Evolutionary conservation across 2,888 invertebrate species (phyloP).

Genomic region (Drosophila pseudotakahashii): DNA sequence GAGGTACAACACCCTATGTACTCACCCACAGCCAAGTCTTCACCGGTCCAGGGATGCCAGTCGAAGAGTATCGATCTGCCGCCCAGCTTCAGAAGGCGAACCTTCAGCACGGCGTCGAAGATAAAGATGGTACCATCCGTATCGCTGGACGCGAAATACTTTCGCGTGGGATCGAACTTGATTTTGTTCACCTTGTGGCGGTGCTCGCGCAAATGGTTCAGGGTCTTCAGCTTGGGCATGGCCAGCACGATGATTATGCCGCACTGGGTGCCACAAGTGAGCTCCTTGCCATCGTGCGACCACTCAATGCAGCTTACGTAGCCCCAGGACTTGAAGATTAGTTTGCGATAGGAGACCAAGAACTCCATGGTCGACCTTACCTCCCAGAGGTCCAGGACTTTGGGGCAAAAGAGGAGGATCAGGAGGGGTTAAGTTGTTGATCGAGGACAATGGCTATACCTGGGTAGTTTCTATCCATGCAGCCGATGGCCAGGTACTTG

Average conservation of each 20-base stretch:
- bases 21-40: constrained; percentile 82
- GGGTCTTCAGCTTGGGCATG: constrained; percentile 54
- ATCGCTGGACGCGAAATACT: constrained; percentile 81
- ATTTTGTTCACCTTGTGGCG: constrained; percentile 66
- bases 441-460: constrained; percentile 46
- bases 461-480: constrained; percentile 64
- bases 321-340: constrained; percentile 53
- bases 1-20: no score
- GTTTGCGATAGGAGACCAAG: constrained; percentile 72
- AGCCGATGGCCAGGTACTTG: constrained; percentile 79
- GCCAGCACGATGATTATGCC: constrained; percentile 73
- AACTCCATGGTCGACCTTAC: constrained; percentile 64
- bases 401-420: background rate
- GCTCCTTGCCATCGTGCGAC: constrained; percentile 64
- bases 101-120: constrained; percentile 66
- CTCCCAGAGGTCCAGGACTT: constrained; percentile 82
- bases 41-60: constrained; percentile 85
- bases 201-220: constrained; percentile 60
- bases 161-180: constrained; percentile 78
- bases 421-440: rapidly evolving
- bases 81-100: constrained; percentile 60
- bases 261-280: constrained; percentile 79
- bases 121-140: constrained; percentile 74
- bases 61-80: constrained; percentile 78
- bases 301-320: constrained; percentile 80